Evolutionary conservation across 1,140 invertebrate genomes (phyloP), one percentile per base, ranked within the genome.

Genomic region (Mesaphorura yosii): DNA sequence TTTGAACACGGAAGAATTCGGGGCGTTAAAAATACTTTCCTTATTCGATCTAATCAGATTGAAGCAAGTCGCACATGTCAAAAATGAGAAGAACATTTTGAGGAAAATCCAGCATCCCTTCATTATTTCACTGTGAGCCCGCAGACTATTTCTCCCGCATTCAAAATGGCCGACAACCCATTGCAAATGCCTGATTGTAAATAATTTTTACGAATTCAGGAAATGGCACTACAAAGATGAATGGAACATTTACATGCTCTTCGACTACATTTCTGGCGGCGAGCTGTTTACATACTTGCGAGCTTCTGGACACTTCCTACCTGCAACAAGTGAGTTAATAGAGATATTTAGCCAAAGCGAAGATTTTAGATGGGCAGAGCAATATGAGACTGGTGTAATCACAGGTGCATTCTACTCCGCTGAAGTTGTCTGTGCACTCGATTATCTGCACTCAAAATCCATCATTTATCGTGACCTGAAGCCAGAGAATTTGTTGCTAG

Each of bases 281-380:
- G 93, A 97, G 72, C 74, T 97, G 4, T 97, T 96, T 69, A 88
- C 90, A 1, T 96, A 96, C 70, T 73, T 97, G 37, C 78, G 92
- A 49, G 90, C 88, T 67, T 82, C 86, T 14, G 88, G 89, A 57
- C 76, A 83, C 66, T 96, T 96, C 70, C 82, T 81, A 62, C 82
- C 82, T 62, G 75, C 76, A 57, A 88, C 88, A 59, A 85, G 86
- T 77, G 76, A 73, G 29, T 19, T 7, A 41, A n/a, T n/a, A n/a
- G n/a, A n/a, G n/a, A n/a, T n/a, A n/a, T n/a, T n/a, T n/a, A n/a
- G n/a, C n/a, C n/a, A n/a, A n/a, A n/a, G n/a, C n/a, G n/a, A n/a
- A n/a, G n/a, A n/a, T n/a, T n/a, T 34, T 34, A 34, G 31, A 34
- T 34, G 31, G 31, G 31, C 10, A 34, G n/a, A 34, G 31, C n/a